Conservation (phyloP, 2,113 vertebrate genomes). For the Ctenomys sociabilis region DNA sequence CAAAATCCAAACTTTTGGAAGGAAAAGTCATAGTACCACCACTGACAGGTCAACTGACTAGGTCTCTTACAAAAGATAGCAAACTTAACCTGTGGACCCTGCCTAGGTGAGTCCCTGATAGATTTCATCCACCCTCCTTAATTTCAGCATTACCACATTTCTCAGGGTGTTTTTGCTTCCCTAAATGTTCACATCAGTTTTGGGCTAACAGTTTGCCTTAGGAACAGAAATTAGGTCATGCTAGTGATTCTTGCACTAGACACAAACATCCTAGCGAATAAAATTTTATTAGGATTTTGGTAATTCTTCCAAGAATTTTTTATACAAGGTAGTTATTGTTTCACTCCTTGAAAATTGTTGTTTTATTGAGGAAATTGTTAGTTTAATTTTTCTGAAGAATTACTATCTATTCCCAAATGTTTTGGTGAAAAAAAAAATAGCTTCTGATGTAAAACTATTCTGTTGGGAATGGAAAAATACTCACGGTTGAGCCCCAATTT, state of each 20-base stretch:
- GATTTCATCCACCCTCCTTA: not conserved
- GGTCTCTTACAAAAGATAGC: slow-evolving; percentile 7
- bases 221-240: slow-evolving; percentile 58
- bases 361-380: slow-evolving; percentile 4
- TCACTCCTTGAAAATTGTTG: slow-evolving; percentile 12
- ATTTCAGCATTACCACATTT: slow-evolving; percentile 30
- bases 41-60: not conserved
- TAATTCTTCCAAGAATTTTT: slow-evolving; percentile 55
- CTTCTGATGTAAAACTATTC: slow-evolving; percentile 7
- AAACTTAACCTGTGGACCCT: not conserved
- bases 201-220: slow-evolving; percentile 2
- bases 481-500: slow-evolving; percentile 98
- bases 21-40: slow-evolving; percentile 34
- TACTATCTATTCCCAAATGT: not conserved
- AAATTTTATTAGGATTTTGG: slow-evolving; percentile 20
- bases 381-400: slow-evolving; percentile 36
- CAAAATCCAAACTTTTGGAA: slow-evolving; percentile 11
- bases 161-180: slow-evolving; percentile 1
- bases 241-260: not conserved
- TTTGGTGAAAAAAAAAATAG: not conserved
- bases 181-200: slow-evolving; percentile 29
- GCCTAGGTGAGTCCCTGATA: not conserved
- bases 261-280: slow-evolving; percentile 49
- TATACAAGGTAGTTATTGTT: not conserved
- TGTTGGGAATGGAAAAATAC: slow-evolving; percentile 78